A percentile compares a stretch with the other conserved stretches of the same genome.
These are phyloP conservation scores for Bombylius discolor DNA, from an alignment of 2,888 invertebrate species.

Conservation along the genomic window DNA sequence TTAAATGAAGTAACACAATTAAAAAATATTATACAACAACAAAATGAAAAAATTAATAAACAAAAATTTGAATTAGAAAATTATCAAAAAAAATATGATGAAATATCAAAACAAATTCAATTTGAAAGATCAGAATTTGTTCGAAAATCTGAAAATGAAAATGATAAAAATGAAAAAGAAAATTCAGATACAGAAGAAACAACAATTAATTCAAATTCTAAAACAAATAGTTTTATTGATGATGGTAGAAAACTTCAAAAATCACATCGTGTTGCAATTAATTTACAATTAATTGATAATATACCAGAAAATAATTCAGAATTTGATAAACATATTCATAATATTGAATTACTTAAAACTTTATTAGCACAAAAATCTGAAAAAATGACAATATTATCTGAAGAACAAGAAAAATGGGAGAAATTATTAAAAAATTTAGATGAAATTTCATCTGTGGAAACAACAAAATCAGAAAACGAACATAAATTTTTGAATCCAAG, in stretches of 20 bases:
- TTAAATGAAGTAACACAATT: background rate
- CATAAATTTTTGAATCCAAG: no score
- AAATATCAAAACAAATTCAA: background rate
- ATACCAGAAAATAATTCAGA: background rate
- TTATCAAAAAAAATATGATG: background rate
- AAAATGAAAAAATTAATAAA: background rate
- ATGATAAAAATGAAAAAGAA: background rate
- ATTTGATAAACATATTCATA: background rate
- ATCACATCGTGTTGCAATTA: background rate
- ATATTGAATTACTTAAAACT: slow-evolving; percentile 20
- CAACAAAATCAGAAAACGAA: background rate
- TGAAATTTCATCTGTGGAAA: slow-evolving; percentile 13
- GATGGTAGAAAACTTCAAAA: no score
- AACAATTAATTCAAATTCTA: no score
- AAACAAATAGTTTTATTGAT: no score
- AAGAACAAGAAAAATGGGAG: slow-evolving; percentile 26
- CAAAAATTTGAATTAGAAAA: background rate
- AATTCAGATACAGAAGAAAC: background rate
- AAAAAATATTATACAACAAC: background rate
- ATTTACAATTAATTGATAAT: background rate
- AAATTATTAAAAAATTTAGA: slow-evolving; percentile 22
- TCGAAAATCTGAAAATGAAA: no score
- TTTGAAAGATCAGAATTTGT: background rate
- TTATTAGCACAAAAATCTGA: slow-evolving; percentile 23
- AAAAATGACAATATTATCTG: slow-evolving; percentile 23